Percentiles rank a stretch among this genome's conserved stretches.
Evolutionary conservation across 1,140 invertebrate species (phyloP).

Genomic region (Eriocheir sinensis): DNA sequence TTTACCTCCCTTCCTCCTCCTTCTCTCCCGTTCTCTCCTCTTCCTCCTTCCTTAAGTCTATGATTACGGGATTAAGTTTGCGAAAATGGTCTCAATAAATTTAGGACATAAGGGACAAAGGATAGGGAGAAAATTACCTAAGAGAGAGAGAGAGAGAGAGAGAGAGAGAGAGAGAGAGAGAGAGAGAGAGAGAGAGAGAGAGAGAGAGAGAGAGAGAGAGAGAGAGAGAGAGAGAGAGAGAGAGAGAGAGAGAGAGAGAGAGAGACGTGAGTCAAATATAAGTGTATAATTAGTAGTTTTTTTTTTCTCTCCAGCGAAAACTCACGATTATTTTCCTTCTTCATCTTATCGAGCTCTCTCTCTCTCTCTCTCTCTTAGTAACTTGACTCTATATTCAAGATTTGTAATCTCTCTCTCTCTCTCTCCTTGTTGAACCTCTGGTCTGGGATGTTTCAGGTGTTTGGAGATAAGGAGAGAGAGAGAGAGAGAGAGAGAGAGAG

Average conservation of each 20-base stretch:
- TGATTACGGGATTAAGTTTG: neutral
- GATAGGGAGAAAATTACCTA: too few relatives aligned
- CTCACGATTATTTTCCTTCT: neutral
- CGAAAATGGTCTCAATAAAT: neutral
- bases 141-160: neutral
- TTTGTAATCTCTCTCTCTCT: neutral
- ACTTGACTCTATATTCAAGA: too few relatives aligned
- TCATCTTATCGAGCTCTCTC: neutral
- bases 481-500: constrained; percentile 22
- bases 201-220: constrained; percentile 14
- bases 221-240: neutral
- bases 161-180: constrained; percentile 22
- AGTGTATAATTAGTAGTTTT: neutral
- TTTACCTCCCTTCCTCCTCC: neutral
- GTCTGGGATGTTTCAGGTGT: neutral
- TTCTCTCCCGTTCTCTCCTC: neutral
- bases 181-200: constrained; percentile 22
- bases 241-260: neutral
- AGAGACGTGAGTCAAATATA: too few relatives aligned
- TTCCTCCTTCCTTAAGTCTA: neutral
- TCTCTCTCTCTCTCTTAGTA: neutral
- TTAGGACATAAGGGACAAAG: too few relatives aligned
- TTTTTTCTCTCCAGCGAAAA: neutral
- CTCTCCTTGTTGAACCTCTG: neutral
- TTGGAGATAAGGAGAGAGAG: neutral